Base-by-base conservation (phyloP, 2,888 invertebrate genomes). In the Arge pagana region DNA sequence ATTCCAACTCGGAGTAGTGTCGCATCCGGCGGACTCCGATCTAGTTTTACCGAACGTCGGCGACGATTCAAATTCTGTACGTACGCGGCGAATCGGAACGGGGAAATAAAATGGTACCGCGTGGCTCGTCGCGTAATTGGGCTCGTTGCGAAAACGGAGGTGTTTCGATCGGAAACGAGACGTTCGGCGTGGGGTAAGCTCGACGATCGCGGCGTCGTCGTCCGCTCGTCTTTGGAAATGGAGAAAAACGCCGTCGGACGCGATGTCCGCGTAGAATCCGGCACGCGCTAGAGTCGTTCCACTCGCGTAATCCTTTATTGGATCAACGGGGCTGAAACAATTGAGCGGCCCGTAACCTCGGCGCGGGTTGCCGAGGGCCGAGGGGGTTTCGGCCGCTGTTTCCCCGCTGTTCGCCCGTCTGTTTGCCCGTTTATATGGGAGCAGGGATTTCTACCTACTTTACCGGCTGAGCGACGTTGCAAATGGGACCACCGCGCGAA, bases 281-380 rank as follows among this genome's bases (percentile, higher is more conserved):
- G 35, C 45, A 45, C 45, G 35, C 45, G 45, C 13, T 45, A 33
- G 45, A 45, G 45, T 33, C 35, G 45, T 45, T 45, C 35, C 35
- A 45, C 45, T 68, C n/a, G n/a, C 72, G 65, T 73, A 73, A 73
- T 73, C 73, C 73, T 73, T 73, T 73, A 73, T 73, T 73, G 73
- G 71, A 73, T 73, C 73, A 73, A 72, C 72, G 73, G 67, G 71
- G 73, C 72, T 73, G 73, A 73, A 73, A 73, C 73, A 73, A 73
- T 73, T 70, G 71, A 72, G 72, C 71, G 66, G 60, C 62, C 66
- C 65, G 68, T 68, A 68, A 68, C 64, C n/a, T n/a, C n/a, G n/a
- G 66, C 67, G 65, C 61, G 69, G 63, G 45, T 45, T 45, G 45
- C 45, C 45, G 45, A 31, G 45, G 33, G 33, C 13, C 7, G 10